A percentile compares a stretch with the other conserved stretches of the same genome.
phyloP scores from a whole-genome alignment of 1,140 invertebrate species.

The Conus ventricosus region DNA sequence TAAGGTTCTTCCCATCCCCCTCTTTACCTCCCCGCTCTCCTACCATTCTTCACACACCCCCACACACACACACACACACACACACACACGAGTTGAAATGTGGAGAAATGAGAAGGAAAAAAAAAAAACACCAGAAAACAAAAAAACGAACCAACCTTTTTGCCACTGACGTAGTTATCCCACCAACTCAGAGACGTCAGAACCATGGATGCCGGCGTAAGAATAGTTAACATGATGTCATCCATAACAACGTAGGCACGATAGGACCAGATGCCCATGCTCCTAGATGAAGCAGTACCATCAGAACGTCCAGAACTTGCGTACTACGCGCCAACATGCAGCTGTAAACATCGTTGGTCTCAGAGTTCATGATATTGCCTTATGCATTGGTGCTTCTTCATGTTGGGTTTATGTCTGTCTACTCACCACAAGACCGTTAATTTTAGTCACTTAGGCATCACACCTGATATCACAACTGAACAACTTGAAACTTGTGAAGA shows the following conservation, averaged over 20 bases:
- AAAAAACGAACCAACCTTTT: conserved; percentile 6
- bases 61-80: too few species aligned
- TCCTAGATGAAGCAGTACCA: conserved; percentile 44
- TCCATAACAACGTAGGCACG: conserved; percentile 28
- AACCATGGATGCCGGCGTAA: conserved; percentile 49
- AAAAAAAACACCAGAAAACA: too few species aligned
- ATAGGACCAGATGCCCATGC: conserved; percentile 44
- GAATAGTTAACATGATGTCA: not conserved
- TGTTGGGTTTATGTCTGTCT: not conserved
- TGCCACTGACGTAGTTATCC: conserved; percentile 62
- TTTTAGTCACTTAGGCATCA: not conserved
- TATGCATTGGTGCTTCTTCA: too few species aligned
- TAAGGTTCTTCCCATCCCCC: too few species aligned
- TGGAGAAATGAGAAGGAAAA: too few species aligned
- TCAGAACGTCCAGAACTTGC: conserved; percentile 45
- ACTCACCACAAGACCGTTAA: not conserved
- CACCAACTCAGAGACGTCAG: conserved; percentile 65
- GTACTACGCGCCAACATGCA: not conserved
- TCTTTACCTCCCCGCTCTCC: too few species aligned
- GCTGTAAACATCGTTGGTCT: not conserved
- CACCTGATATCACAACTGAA: too few species aligned
- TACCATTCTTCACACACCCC: too few species aligned
- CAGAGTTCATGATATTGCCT: not conserved
- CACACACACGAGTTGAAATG: too few species aligned
- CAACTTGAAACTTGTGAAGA: too few species aligned